phyloP scores from a whole-genome alignment of 2,888 invertebrate genomes.

The Hypolimnas misippus region DNA sequence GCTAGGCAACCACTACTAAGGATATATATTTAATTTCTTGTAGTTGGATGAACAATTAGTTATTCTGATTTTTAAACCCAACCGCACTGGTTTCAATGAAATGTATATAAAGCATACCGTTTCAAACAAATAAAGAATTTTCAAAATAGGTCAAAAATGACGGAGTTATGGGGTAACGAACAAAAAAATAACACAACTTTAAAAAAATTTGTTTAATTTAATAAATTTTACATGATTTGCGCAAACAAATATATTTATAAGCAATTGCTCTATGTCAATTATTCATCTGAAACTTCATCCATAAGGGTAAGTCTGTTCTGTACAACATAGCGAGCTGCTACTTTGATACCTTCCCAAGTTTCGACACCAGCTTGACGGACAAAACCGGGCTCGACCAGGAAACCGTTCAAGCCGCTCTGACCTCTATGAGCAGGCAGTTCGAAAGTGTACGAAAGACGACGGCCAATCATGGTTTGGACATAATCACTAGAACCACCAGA shows the following conservation, averaged over 20 bases:
- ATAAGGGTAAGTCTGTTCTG: constrained; percentile 4
- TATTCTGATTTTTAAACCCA: no score
- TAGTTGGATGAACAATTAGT: no score
- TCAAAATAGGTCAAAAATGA: no score
- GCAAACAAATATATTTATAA: neutral
- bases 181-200: no score
- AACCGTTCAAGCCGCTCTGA: constrained; percentile 65
- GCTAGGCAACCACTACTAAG: no score
- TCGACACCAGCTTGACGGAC: constrained; percentile 84
- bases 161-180: no score
- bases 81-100: no score
- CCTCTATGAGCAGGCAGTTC: constrained; percentile 82
- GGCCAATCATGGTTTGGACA: constrained; percentile 56
- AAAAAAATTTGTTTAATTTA: no score
- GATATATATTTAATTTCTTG: no score
- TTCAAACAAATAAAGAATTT: no score
- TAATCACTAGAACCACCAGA: constrained; percentile 87
- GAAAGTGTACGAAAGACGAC: constrained; percentile 85
- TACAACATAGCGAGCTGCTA: constrained; percentile 10
- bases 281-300: neutral
- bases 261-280: neutral
- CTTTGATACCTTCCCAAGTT: constrained; percentile 73
- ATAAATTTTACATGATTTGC: no score
- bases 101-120: no score
- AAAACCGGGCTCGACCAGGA: constrained; percentile 80